Evolutionary conservation across 2,113 vertebrate genomes (phyloP).

Genomic region (Saccopteryx leptura): DNA sequence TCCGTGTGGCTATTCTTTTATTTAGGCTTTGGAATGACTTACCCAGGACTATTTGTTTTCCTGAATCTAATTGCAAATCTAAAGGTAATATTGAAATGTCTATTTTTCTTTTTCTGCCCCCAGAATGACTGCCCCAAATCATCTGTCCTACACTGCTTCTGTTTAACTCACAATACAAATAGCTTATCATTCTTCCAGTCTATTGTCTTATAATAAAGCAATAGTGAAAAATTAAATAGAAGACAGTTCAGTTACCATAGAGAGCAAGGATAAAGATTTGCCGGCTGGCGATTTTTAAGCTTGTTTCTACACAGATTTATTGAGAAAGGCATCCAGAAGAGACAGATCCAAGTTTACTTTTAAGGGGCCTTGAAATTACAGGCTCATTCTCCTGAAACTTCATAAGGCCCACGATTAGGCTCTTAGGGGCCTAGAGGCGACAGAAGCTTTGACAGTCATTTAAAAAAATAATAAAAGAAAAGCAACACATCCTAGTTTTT

Average conservation of each 20-base stretch:
- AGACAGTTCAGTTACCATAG: conserved; percentile 18
- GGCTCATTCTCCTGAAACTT: conserved; percentile 42
- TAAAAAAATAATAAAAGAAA: background rate
- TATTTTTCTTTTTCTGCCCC: background rate
- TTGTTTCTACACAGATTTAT: conserved; percentile 56
- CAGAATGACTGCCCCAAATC: background rate
- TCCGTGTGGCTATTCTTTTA: background rate
- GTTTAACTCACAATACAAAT: background rate
- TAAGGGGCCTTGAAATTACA: background rate
- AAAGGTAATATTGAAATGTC: conserved; percentile 14
- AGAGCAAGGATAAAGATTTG: conserved; percentile 34
- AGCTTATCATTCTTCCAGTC: conserved; percentile 50
- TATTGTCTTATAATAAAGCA: conserved; percentile 40
- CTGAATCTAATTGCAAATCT: background rate
- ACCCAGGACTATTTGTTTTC: background rate
- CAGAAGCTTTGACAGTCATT: conserved; percentile 1
- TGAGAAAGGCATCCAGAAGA: conserved; percentile 64
- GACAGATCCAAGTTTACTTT: conserved; percentile 42
- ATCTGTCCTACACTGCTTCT: background rate
- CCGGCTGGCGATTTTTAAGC: conserved; percentile 38
- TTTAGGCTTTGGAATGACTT: conserved; percentile 20
- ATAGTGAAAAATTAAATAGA: conserved; percentile 69
- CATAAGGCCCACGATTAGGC: background rate
- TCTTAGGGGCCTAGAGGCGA: background rate
- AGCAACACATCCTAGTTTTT: conserved; percentile 29